These are phyloP conservation scores for Paracentrotus lividus DNA, from an alignment of 53 echinoderm and acorn worm genomes.

Conservation along the genomic window DNA sequence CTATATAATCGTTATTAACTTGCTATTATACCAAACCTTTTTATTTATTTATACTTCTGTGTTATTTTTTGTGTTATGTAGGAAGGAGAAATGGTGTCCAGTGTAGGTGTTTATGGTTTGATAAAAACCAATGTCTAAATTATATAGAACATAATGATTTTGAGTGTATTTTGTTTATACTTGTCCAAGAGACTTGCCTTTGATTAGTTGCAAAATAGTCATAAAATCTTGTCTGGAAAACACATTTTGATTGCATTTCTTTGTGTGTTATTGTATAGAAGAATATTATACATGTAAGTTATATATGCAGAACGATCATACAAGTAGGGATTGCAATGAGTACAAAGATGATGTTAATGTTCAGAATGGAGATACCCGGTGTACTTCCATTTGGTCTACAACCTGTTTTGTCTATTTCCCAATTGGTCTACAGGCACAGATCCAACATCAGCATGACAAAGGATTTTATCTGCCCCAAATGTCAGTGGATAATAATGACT, in stretches of 20 bases:
- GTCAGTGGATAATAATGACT: background rate
- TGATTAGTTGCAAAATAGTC: constrained; percentile 25
- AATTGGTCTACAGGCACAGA: too few species aligned
- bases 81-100: background rate
- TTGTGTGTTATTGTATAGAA: background rate
- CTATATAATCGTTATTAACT: background rate
- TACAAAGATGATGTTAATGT: too few species aligned
- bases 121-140: background rate
- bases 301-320: too few species aligned
- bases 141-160: background rate
- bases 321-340: too few species aligned
- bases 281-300: background rate
- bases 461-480: too few species aligned
- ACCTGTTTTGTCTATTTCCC: too few species aligned
- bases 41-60: constrained; percentile 9
- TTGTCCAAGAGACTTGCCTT: constrained; percentile 50
- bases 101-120: background rate
- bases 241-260: background rate
- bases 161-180: background rate
- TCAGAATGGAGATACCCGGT: too few species aligned
- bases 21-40: background rate
- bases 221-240: constrained; percentile 14
- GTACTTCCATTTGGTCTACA: too few species aligned
- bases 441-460: too few species aligned
- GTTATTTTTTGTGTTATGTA: background rate